phyloP scores from a whole-genome alignment of 1,140 invertebrate species.

The Musca domestica region DNA sequence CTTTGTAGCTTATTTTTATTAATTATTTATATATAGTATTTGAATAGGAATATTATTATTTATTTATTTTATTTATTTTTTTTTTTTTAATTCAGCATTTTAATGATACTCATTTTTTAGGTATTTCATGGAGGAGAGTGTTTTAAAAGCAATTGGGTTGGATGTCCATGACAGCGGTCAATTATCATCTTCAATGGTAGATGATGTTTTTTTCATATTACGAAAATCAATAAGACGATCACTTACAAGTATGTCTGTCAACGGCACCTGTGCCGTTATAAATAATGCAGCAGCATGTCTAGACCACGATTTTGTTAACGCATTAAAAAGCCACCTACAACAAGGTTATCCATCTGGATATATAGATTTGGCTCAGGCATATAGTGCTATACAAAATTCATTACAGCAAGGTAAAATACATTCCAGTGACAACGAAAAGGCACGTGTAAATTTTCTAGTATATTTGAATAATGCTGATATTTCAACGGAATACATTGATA shows the following conservation, averaged over 20 bases:
- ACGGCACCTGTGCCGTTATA: constrained; percentile 94
- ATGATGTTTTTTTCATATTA: constrained; percentile 97
- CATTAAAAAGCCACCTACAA: constrained; percentile 72
- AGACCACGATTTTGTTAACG: constrained; percentile 81
- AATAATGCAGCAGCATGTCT: constrained; percentile 89
- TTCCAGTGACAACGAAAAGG: constrained; percentile 76
- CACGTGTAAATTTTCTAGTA: constrained; percentile 56
- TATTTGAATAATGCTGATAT: constrained; percentile 92
- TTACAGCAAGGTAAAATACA: constrained; percentile 81
- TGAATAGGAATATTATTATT: too few species aligned
- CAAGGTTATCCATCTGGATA: constrained; percentile 86
- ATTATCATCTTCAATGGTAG: constrained; percentile 88
- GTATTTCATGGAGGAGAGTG: constrained; percentile 94
- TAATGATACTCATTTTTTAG: too few species aligned
- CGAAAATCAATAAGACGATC: constrained; percentile 92
- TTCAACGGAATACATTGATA: constrained; percentile 86
- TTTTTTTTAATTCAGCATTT: too few species aligned
- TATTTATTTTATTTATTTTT: too few species aligned
- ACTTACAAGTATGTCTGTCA: constrained; percentile 85
- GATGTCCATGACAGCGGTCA: constrained; percentile 71
- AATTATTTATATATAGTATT: too few species aligned
- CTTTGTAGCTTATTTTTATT: too few species aligned
- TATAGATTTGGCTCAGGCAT: constrained; percentile 76
- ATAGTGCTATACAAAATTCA: constrained; percentile 75
- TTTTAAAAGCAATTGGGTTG: constrained; percentile 89